Percentiles rank a stretch among this genome's conserved stretches.
Evolutionary conservation across 2,797 vertebrate genomes (phyloP).

Genomic region (Sebastes taczanowskii): DNA sequence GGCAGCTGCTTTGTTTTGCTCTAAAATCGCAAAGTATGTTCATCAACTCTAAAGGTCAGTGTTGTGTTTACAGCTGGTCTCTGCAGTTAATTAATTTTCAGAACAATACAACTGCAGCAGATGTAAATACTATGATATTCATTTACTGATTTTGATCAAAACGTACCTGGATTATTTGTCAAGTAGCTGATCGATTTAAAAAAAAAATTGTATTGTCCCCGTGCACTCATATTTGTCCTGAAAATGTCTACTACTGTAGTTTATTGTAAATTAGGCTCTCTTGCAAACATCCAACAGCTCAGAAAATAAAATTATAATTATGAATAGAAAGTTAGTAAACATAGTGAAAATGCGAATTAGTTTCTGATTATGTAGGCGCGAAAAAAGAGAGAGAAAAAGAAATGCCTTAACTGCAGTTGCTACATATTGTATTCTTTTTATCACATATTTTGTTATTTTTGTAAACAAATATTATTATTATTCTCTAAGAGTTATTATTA

Average conservation of each 20-base stretch:
- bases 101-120: not conserved
- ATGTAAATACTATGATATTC: too few species aligned
- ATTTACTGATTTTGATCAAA: not conserved
- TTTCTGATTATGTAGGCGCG: not conserved
- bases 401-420: not conserved
- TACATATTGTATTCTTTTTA: not conserved
- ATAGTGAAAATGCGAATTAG: not conserved
- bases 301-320: not conserved
- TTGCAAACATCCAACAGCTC: too few species aligned
- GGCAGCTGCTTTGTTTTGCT: not conserved
- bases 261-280: too few species aligned
- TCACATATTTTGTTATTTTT: not conserved
- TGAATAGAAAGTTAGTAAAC: not conserved
- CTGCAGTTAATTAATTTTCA: not conserved
- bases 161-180: not conserved
- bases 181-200: not conserved
- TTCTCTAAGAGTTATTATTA: not conserved
- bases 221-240: not conserved
- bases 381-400: not conserved
- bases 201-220: too few species aligned
- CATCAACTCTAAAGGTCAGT: not conserved
- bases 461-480: not conserved
- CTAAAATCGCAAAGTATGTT: too few species aligned
- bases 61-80: not conserved
- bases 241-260: too few species aligned